These are phyloP conservation scores for Nycteola revayana DNA, from an alignment of 2,888 invertebrate genomes.

Conservation along the genomic window DNA sequence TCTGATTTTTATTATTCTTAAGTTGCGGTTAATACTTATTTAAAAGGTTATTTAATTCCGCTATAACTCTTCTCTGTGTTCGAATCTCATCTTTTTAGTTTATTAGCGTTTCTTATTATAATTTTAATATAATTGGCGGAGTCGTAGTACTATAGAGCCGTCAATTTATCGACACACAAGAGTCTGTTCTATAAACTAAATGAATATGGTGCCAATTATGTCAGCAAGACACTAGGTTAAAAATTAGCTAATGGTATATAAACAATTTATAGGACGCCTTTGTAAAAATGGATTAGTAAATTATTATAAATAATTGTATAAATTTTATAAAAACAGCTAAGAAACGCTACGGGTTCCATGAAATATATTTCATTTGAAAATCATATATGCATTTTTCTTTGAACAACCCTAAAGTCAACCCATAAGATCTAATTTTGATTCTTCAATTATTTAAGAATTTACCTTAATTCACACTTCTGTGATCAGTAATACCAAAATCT, in stretches of 20 bases:
- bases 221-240: slow-evolving; percentile 54
- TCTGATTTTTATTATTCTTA: slow-evolving; percentile 47
- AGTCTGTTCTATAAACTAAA: slow-evolving; percentile 25
- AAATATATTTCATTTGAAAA: slow-evolving; percentile 78
- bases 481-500: too few species aligned
- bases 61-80: slow-evolving; percentile 60
- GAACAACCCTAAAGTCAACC: too few species aligned
- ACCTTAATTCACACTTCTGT: too few species aligned
- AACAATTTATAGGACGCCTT: slow-evolving; percentile 58
- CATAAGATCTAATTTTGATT: too few species aligned
- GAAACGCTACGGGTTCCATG: slow-evolving; percentile 81
- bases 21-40: slow-evolving; percentile 79
- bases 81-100: slow-evolving; percentile 69
- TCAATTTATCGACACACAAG: slow-evolving; percentile 31
- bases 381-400: slow-evolving; percentile 44
- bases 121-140: too few species aligned
- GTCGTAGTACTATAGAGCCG: slow-evolving; percentile 11
- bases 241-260: slow-evolving; percentile 39
- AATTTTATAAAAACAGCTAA: slow-evolving; percentile 76
- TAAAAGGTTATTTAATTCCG: slow-evolving; percentile 51
- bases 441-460: too few species aligned
- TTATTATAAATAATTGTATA: slow-evolving; percentile 61
- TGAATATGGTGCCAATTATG: slow-evolving; percentile 66
- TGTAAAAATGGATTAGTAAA: slow-evolving; percentile 55
- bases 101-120: slow-evolving; percentile 61